These are phyloP conservation scores for Charanyca ferruginea DNA, from an alignment of 2,888 invertebrate species.

Conservation along the genomic window DNA sequence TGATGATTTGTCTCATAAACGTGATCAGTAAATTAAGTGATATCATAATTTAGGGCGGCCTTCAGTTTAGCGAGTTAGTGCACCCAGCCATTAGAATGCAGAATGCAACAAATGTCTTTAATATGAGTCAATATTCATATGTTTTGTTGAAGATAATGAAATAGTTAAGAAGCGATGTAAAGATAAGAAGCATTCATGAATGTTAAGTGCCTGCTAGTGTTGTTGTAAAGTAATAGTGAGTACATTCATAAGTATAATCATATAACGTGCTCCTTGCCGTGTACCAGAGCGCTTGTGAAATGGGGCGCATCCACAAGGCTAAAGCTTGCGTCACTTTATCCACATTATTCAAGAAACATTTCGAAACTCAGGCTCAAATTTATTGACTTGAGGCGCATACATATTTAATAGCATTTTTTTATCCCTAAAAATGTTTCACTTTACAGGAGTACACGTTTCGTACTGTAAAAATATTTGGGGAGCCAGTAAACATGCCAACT, in stretches of 20 bases:
- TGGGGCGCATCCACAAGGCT: constrained; percentile 86
- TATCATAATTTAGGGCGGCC: constrained; percentile 27
- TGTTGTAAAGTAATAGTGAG: constrained; percentile 30
- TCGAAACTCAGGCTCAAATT: constrained; percentile 81
- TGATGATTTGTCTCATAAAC: constrained; percentile 43
- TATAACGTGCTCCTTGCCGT: constrained; percentile 8
- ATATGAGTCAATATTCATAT: constrained; percentile 48
- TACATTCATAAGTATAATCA: constrained; percentile 25
- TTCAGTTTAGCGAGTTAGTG: constrained; percentile 41
- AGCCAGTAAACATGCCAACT: constrained; percentile 55
- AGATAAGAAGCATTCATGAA: constrained; percentile 57
- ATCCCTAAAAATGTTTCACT: constrained; percentile 57
- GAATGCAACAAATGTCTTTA: constrained; percentile 26
- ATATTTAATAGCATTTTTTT: constrained; percentile 81
- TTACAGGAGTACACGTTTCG: constrained; percentile 44
- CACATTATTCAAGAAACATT: constrained; percentile 85
- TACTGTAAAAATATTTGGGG: constrained; percentile 50
- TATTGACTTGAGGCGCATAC: constrained; percentile 76
- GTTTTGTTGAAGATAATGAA: constrained; percentile 50
- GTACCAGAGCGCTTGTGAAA: constrained; percentile 76
- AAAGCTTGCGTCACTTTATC: constrained; percentile 81
- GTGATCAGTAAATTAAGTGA: constrained; percentile 46
- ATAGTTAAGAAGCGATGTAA: constrained; percentile 39
- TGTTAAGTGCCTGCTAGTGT: constrained; percentile 36
- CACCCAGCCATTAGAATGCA: constrained; percentile 32